Percentiles rank a stretch among this genome's conserved stretches.
Evolutionary conservation across 2,888 invertebrate genomes (phyloP).

Genomic region (Dendrolimus pini): DNA sequence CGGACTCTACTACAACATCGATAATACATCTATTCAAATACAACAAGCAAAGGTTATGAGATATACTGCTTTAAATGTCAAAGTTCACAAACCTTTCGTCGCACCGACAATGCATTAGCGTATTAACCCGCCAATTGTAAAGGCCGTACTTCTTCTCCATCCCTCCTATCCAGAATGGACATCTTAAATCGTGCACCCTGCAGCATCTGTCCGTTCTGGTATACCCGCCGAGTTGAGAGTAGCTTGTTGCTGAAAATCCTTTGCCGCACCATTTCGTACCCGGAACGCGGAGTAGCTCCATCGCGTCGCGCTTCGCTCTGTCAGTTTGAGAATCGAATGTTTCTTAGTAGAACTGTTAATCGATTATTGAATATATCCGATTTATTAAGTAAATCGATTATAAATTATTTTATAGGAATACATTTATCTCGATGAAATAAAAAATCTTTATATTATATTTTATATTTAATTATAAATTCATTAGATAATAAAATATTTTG

Average conservation of each 20-base stretch:
- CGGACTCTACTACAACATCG: neutral
- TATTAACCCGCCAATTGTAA: slow-evolving; percentile 93
- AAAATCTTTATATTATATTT: too few relatives aligned
- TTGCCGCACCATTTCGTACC: slow-evolving; percentile 97
- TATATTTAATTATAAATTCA: too few relatives aligned
- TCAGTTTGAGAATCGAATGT: slow-evolving; percentile 20
- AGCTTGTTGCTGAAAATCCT: slow-evolving; percentile 87
- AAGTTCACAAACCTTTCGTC: slow-evolving; percentile 85
- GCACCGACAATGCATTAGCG: slow-evolving; percentile 94
- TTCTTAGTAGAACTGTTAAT: neutral
- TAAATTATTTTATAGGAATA: too few relatives aligned
- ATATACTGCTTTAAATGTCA: neutral
- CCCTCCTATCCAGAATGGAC: slow-evolving; percentile 89
- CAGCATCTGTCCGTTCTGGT: slow-evolving; percentile 92
- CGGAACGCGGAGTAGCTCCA: slow-evolving; percentile 86
- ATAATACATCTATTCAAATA: neutral
- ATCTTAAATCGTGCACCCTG: slow-evolving; percentile 89
- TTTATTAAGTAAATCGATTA: too few relatives aligned
- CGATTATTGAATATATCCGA: too few relatives aligned
- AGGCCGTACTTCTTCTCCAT: slow-evolving; percentile 90
- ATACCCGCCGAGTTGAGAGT: slow-evolving; percentile 90
- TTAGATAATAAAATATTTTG: too few relatives aligned
- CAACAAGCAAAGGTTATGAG: neutral
- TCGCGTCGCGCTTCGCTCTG: slow-evolving; percentile 64
- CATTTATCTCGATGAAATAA: too few relatives aligned